Conservation (phyloP, 2,888 invertebrate genomes). For the Rotaria macrura region DNA sequence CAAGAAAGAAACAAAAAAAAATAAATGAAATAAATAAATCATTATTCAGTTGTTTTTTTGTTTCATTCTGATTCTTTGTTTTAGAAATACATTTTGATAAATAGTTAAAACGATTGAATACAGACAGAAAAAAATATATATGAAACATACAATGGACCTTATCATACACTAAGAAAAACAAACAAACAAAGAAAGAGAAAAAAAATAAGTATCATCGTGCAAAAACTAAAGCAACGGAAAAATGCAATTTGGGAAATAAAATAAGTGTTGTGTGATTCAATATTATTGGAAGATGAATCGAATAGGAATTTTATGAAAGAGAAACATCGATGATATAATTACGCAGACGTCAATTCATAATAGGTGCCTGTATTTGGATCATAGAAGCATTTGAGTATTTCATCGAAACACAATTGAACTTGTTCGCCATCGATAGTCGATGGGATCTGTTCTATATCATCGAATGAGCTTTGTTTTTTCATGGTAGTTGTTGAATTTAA, state of each 20-base stretch:
- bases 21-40: background rate
- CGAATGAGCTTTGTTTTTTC: background rate
- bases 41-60: background rate
- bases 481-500: background rate
- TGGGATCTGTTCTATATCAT: background rate
- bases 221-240: background rate
- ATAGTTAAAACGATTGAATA: background rate
- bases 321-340: background rate
- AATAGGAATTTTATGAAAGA: background rate
- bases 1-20: background rate
- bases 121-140: background rate
- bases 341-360: background rate
- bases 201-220: background rate
- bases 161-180: background rate
- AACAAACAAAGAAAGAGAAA: background rate
- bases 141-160: background rate
- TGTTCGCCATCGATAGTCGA: background rate
- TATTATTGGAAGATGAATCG: background rate
- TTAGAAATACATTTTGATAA: background rate
- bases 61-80: background rate
- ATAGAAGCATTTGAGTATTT: constrained; percentile 9
- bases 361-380: background rate
- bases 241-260: background rate
- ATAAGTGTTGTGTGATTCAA: background rate
- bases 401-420: background rate